Conservation (phyloP, 1,140 invertebrate genomes). For the Lanistes nyassanus region DNA sequence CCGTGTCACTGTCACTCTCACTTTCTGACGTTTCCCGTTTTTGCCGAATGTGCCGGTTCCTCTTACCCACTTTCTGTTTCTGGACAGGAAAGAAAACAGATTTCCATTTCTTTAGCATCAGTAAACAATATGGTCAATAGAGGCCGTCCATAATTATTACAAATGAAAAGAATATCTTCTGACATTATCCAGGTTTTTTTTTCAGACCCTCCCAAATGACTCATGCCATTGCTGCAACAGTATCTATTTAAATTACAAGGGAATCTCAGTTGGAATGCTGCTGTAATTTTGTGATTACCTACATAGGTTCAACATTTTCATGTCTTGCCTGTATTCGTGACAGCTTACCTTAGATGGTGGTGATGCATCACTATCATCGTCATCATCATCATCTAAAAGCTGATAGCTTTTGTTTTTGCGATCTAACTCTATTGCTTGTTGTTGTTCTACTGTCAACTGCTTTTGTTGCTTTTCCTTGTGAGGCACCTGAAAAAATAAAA, state of each 20-base stretch:
- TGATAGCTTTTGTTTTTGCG: constrained; percentile 66
- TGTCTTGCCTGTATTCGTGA: too few species aligned
- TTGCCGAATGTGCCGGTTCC: constrained; percentile 43
- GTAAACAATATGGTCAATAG: too few species aligned
- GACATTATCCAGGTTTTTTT: too few species aligned
- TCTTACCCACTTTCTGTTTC: constrained; percentile 25
- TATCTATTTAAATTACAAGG: too few species aligned
- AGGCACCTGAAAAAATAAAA: constrained; percentile 51
- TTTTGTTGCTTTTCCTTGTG: constrained; percentile 58
- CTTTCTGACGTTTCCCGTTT: constrained; percentile 49
- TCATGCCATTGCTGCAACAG: too few species aligned
- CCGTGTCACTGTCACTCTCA: constrained; percentile 36
- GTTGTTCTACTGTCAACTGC: constrained; percentile 50
- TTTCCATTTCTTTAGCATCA: too few species aligned
- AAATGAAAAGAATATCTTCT: too few species aligned
- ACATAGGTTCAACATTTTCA: too few species aligned
- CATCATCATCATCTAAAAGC: constrained; percentile 65
- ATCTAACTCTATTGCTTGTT: constrained; percentile 59
- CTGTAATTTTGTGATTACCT: too few species aligned
- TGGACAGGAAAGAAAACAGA: constrained; percentile 7
- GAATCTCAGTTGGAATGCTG: too few species aligned
- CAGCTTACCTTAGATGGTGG: constrained; percentile 34
- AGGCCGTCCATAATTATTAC: too few species aligned
- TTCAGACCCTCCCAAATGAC: too few species aligned
- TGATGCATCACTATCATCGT: constrained; percentile 47